Conservation (phyloP, 2,797 vertebrate genomes). For the Oreonectes daqikongensis region DNA sequence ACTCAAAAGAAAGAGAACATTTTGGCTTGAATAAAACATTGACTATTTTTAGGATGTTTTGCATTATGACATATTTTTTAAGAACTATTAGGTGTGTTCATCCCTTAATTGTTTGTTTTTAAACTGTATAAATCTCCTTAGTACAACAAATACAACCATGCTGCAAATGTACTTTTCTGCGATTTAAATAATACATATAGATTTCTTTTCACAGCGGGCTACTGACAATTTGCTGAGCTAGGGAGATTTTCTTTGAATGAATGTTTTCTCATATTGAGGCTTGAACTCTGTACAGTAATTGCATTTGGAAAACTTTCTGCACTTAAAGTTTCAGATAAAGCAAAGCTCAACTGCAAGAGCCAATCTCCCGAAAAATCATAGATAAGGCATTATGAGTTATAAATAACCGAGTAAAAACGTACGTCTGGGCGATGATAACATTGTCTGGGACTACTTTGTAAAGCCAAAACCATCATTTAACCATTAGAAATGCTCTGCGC, state of each 20-base stretch:
- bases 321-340: background rate
- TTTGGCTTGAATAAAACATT: background rate
- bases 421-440: conserved; percentile 13
- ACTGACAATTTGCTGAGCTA: background rate
- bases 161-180: background rate
- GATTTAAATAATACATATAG: background rate
- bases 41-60: background rate
- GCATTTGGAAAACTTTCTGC: background rate
- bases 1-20: background rate
- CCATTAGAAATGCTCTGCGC: conserved; percentile 8
- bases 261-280: background rate
- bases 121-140: background rate
- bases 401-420: conserved; percentile 11
- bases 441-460: conserved; percentile 12
- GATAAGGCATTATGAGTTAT: background rate
- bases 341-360: background rate
- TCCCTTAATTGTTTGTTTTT: background rate
- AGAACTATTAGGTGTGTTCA: background rate
- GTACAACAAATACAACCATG: background rate
- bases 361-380: background rate
- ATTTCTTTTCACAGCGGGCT: background rate
- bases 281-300: background rate
- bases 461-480: conserved; percentile 9
- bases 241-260: background rate
- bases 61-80: background rate